Base-by-base conservation (phyloP, 2,888 invertebrate species). In the Cyaniris semiargus region DNA sequence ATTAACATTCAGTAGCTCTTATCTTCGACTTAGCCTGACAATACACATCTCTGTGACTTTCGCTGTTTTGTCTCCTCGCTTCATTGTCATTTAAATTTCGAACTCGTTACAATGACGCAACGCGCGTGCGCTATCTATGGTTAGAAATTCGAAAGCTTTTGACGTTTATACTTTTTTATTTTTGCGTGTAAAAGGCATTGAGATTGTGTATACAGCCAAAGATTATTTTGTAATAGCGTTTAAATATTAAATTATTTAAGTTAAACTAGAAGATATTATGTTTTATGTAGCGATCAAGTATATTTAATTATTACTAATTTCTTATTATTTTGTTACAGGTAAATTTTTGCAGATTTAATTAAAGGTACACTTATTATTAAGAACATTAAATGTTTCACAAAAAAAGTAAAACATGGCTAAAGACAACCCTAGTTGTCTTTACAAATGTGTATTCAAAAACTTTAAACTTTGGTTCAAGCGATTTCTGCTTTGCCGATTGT, bases 91-190 rank as follows among this genome's bases (percentile, higher is more conserved):
- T 66, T 66, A 66, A 66, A 66, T 66, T 66, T 66, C 27, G 66
- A 66, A 66, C 66, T 66, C 66, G 66, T 66, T 66, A 23, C 66
- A 31, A 23, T 66, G 66, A 66, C 66, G 66, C 66, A 66, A 66
- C 66, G 66, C 27, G 58, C 53, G 58, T 58, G 66, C 66, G 66
- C 27, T 66, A 66, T 66, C 66, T 31, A 27, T 66, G 66, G 66
- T 66, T 27, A 31, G 66, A 66, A 66, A 66, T 27, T 66, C 27
- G 66, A 66, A 31, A 66, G 66, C 66, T 66, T 66, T 66, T 66
- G 66, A 66, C 66, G 31, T 66, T 60, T 60, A 13, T 66, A 27
- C 15, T 31, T 66, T 66, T 66, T 66, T 66, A 66, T 66, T 27
- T 31, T 31, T 66, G 60, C 23, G 13, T 60, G 27, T 31, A 15